Base-by-base conservation (phyloP, 2,888 invertebrate genomes). In the Eutolmus rufibarbis region DNA sequence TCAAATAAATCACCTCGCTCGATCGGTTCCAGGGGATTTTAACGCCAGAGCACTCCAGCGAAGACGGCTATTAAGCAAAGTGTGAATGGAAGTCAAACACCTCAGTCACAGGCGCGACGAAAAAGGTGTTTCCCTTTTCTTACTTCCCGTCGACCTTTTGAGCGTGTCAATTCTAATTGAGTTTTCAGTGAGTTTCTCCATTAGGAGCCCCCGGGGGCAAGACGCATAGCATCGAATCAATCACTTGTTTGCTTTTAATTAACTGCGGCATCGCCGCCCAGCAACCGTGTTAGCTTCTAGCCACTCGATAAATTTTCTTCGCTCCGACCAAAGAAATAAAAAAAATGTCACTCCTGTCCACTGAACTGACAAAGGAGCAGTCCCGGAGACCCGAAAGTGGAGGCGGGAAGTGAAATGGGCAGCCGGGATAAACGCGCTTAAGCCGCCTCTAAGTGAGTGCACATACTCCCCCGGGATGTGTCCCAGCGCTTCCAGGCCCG, bases 211-310 rank as follows among this genome's bases (percentile, higher is more conserved):
- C 28, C 37, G 23, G 12, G 43, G 14, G 43, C 43, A 46, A 76
- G 34, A 40, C 76, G 37, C 5, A 31, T 16, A 37, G 9, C 66
- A 40, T 84, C 66, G 84, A 43, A 66, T 57, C 74, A 66, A 84
- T 84, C 84, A 84, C 34, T 84, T 84, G 84, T 84, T 84, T 84
- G 40, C 84, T 84, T 66, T 84, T 84, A 84, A 84, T 84, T 84
- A 84, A 84, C 84, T 84, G 66, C 66, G 66, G 37, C 31, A 31
- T 56, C 57, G 23, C 57, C 66, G 31, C 43, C 37, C 34, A 66
- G 84, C 37, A 34, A 37, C 23, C 66, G 57, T 40, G 66, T 43
- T 66, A n/a, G 46, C 84, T 74, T 40, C 79, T 79, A 46, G 23
- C 19, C 46, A 79, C 79, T 79, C 79, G 43, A 79, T 79, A 79